Conservation (phyloP, 1,140 invertebrate species). For the Asbolus verrucosus region DNA sequence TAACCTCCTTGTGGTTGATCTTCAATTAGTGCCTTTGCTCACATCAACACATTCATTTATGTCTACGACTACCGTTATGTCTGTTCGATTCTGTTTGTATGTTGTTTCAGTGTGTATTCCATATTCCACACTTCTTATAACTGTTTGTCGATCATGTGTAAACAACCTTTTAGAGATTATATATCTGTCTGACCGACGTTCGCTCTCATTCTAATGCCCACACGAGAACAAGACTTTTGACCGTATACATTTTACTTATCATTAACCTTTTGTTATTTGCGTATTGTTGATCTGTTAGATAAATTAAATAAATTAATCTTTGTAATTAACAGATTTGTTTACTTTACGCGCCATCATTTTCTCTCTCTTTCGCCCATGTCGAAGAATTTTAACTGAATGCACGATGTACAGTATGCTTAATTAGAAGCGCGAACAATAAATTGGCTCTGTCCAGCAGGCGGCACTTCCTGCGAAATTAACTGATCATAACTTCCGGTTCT, state of each 20-base stretch:
- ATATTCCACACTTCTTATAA: conserved; percentile 36
- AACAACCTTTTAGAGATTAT: conserved; percentile 37
- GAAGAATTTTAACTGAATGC: conserved; percentile 17
- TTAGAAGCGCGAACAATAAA: conserved; percentile 54
- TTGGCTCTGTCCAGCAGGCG: conserved; percentile 47
- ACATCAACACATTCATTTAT: conserved; percentile 58
- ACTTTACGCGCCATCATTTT: conserved; percentile 27
- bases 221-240: conserved; percentile 47
- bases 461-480: conserved; percentile 56
- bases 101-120: conserved; percentile 40
- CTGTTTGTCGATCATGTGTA: conserved; percentile 44
- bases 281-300: conserved; percentile 62
- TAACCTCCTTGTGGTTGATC: conserved; percentile 64
- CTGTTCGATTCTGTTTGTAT: conserved; percentile 43
- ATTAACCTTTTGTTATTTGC: conserved; percentile 56
- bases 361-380: neutral
- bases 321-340: conserved; percentile 57
- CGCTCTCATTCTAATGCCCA: conserved; percentile 20
- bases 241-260: conserved; percentile 27
- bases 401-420: conserved; percentile 48
- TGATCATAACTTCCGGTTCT: conserved; percentile 57
- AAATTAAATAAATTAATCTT: conserved; percentile 60
- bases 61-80: conserved; percentile 46
- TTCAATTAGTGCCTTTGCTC: conserved; percentile 66
- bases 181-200: conserved; percentile 19